phyloP scores from a whole-genome alignment of 2,113 vertebrate species.

The Boleophthalmus pectinirostris region DNA sequence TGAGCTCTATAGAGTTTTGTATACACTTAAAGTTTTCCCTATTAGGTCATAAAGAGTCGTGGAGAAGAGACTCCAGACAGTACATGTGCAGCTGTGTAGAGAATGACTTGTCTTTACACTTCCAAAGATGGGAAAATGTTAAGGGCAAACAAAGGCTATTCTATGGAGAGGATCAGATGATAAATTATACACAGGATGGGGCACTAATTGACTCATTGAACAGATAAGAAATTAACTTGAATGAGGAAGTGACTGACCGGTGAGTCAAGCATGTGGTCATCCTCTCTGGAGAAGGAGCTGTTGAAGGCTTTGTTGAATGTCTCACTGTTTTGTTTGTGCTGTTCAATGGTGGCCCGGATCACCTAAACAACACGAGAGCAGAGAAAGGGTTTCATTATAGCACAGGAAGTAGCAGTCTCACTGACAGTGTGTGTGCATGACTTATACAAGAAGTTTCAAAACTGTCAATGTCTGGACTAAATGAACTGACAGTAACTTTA shows the following conservation, averaged over 20 bases:
- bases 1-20: conserved; percentile 63
- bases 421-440: not conserved
- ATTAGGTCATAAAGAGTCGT: conserved; percentile 65
- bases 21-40: conserved; percentile 65
- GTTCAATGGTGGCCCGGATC: conserved; percentile 89
- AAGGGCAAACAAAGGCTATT: conserved; percentile 34
- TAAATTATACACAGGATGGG: conserved; percentile 26
- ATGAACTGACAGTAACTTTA: too few relatives aligned
- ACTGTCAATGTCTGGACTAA: not conserved
- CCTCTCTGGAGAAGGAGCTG: conserved; percentile 85
- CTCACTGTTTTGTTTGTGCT: conserved; percentile 95
- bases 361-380: conserved; percentile 76
- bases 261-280: conserved; percentile 83
- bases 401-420: not conserved
- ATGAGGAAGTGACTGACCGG: conserved; percentile 73
- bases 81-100: conserved; percentile 33
- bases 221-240: not conserved
- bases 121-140: conserved; percentile 55
- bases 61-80: conserved; percentile 47
- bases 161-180: conserved; percentile 31
- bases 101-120: conserved; percentile 46
- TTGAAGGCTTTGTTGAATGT: conserved; percentile 92
- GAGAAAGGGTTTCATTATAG: not conserved
- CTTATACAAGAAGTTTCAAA: not conserved
- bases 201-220: conserved; percentile 17